Evolutionary conservation across 2,797 vertebrate genomes (phyloP), one percentile per base, ranked within the genome.

Genomic region (Streptopelia turtur): DNA sequence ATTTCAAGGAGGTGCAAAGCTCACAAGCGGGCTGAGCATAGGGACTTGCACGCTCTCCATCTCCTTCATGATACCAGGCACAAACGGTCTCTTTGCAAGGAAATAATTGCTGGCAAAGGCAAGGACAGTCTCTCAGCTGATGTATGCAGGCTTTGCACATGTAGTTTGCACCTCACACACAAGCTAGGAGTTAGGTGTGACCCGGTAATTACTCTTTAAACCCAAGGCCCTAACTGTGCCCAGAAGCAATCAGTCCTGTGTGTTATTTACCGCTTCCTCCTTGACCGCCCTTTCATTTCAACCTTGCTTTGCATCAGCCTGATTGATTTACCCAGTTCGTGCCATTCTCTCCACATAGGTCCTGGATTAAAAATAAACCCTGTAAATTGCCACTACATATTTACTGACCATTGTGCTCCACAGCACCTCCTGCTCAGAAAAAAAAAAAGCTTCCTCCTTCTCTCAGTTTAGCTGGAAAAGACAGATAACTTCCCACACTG

Each of bases 341-440:
- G 76, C 84, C 64, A 83, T 92, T 96, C 94, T 96, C 90, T 93
- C 81, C 83, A 43, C 23, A 31, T 18, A 65, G 53, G 75, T 77
- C 35, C 53, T 50, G 81, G 89, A 87, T 96, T 97, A 97, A 97
- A 97, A 97, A 97, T 94, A 97, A 94, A 94, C 76, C 71, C 63
- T 84, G 50, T 83, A 90, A 94, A 93, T 76, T 90, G 89, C 64
- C 0, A 1, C 78, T 72, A 24, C 61, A 3, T 96, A 89, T 96
- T 97, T 95, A 95, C 89, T 92, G 94, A 90, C 94, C 92, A 82
- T 96, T 97, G 95, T 96, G 83, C 74, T 88, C 27, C 87, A 64
- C 0, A 1, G 93, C 83, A 93, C 89, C 94, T 97, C 92, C 96
- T 80, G 71, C 87, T 70, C 17, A n/a, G 71, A 60, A 86, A 91